Conservation (phyloP, 2,888 invertebrate genomes). For the Lasioglossum lativentre region DNA sequence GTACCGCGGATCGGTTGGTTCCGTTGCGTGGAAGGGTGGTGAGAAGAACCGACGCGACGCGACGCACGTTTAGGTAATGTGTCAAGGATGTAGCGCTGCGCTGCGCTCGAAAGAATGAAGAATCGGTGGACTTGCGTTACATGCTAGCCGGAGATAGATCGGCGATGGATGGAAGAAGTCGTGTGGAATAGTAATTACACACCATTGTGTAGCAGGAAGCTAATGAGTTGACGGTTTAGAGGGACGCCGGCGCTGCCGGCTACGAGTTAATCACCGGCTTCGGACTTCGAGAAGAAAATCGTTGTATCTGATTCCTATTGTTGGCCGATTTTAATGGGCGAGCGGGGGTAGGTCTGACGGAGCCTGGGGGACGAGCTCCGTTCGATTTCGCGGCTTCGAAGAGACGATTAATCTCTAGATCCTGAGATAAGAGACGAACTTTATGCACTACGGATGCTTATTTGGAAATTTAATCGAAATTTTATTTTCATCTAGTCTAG, state of each 20-base stretch:
- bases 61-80: neutral
- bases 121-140: constrained; percentile 2
- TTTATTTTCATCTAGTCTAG: too few relatives aligned
- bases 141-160: neutral
- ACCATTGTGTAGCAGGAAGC: constrained; percentile 17
- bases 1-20: neutral
- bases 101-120: constrained; percentile 4
- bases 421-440: neutral
- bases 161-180: constrained; percentile 7
- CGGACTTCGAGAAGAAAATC: neutral
- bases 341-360: neutral
- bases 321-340: neutral
- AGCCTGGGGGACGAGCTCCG: neutral
- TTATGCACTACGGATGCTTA: too few relatives aligned
- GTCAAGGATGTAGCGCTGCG: constrained; percentile 21
- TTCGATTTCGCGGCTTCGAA: neutral
- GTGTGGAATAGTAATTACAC: constrained; percentile 13
- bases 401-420: neutral
- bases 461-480: too few relatives aligned
- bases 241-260: neutral
- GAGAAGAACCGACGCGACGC: neutral
- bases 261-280: constrained; percentile 8
- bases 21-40: neutral
- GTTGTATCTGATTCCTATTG: neutral
- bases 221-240: constrained; percentile 10